These are phyloP conservation scores for Hemistola chrysoprasaria DNA, from an alignment of 2,888 invertebrate genomes.

Conservation along the genomic window DNA sequence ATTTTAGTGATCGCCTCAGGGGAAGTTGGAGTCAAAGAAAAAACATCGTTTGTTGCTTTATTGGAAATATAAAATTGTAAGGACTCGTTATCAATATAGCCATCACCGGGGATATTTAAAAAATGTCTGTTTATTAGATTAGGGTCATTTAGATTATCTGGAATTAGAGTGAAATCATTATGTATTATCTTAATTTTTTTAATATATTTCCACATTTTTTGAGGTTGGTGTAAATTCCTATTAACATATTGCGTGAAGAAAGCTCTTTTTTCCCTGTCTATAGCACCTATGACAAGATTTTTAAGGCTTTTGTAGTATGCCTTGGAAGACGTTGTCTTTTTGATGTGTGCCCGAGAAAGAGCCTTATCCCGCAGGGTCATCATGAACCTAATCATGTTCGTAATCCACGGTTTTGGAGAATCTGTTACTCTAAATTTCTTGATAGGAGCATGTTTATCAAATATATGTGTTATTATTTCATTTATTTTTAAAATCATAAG, in stretches of 20 bases:
- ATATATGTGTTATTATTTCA: neutral
- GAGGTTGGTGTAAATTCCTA: neutral
- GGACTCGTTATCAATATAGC: neutral
- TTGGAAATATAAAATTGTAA: neutral
- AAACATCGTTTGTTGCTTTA: slow-evolving; percentile 1
- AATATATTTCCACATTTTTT: neutral
- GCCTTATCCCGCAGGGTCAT: neutral
- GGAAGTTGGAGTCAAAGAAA: neutral
- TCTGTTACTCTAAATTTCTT: neutral
- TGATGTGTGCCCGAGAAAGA: neutral
- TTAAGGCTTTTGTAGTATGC: neutral
- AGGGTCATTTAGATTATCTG: neutral
- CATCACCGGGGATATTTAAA: slow-evolving; percentile 1
- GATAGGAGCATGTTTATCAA: neutral
- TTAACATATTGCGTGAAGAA: neutral
- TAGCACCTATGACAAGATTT: neutral
- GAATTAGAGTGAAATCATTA: too few relatives aligned
- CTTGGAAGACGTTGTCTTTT: neutral
- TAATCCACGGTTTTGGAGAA: neutral
- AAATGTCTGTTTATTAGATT: slow-evolving; percentile 6
- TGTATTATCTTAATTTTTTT: neutral
- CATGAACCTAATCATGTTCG: neutral
- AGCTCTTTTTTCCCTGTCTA: too few relatives aligned
- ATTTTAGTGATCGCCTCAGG: neutral
- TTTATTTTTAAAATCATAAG: neutral